Conservation (phyloP, 1,140 invertebrate genomes). For the Delia radicum region DNA sequence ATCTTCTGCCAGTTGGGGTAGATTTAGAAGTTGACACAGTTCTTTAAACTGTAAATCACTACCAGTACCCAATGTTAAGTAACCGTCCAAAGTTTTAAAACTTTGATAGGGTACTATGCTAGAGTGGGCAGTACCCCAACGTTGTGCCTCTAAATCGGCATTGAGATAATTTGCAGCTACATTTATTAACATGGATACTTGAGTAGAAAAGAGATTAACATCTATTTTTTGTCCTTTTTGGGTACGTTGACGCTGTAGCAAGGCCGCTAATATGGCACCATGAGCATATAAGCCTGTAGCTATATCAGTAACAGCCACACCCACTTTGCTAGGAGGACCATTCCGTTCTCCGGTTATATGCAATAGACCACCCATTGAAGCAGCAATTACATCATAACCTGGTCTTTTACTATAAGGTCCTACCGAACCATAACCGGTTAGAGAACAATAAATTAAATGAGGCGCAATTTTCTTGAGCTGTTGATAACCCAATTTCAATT, state of each 20-base stretch:
- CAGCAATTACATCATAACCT: constrained; percentile 95
- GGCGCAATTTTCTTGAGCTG: constrained; percentile 72
- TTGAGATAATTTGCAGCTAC: constrained; percentile 91
- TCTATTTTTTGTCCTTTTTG: constrained; percentile 90
- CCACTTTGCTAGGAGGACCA: constrained; percentile 87
- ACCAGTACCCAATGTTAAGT: constrained; percentile 81
- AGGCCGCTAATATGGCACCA: constrained; percentile 91
- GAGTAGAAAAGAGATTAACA: constrained; percentile 90
- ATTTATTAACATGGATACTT: constrained; percentile 86
- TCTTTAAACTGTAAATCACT: constrained; percentile 76
- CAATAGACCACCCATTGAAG: constrained; percentile 86
- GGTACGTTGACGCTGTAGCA: constrained; percentile 76
- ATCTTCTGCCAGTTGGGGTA: constrained; percentile 65
- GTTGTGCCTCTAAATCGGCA: constrained; percentile 70
- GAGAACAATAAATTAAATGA: constrained; percentile 87
- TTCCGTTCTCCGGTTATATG: constrained; percentile 83
- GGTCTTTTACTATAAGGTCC: constrained; percentile 84
- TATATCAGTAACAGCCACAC: constrained; percentile 91
- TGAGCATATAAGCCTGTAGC: constrained; percentile 92
- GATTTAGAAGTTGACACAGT: constrained; percentile 67
- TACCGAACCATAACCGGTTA: constrained; percentile 86
- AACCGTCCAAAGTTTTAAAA: constrained; percentile 79
- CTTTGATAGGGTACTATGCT: constrained; percentile 94
- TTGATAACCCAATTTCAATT: constrained; percentile 79
- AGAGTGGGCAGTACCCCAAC: constrained; percentile 89